phyloP scores from a whole-genome alignment of 2,113 vertebrate genomes.

The Passer montanus region DNA sequence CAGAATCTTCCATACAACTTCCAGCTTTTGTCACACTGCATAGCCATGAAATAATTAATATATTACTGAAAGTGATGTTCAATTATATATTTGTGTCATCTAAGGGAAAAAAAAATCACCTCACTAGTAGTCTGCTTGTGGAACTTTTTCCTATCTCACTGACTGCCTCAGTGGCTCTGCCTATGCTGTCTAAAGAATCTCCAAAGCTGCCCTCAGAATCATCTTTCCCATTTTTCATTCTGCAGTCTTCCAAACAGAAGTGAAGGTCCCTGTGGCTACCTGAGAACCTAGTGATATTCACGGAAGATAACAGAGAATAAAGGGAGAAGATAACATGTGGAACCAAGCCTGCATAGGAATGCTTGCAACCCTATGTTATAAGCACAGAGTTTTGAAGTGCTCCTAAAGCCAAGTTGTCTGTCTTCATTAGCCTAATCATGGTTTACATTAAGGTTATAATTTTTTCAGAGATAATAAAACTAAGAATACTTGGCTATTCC shows the following conservation, averaged over 20 bases:
- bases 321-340: neutral
- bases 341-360: neutral
- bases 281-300: neutral
- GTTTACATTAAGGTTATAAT: neutral
- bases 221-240: neutral
- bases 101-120: neutral
- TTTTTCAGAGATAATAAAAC: neutral
- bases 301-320: neutral
- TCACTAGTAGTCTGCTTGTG: neutral
- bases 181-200: neutral
- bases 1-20: neutral
- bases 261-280: neutral
- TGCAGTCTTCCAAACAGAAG: neutral
- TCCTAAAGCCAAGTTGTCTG: neutral
- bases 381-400: neutral
- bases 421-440: neutral
- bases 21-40: neutral
- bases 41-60: neutral
- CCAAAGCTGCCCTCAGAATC: neutral
- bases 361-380: neutral
- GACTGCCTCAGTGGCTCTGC: neutral
- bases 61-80: neutral
- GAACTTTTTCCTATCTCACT: neutral
- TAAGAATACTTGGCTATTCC: neutral
- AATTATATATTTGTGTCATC: neutral